These are phyloP conservation scores for Punctoribates punctum DNA, from an alignment of 2,888 invertebrate genomes.

Conservation along the genomic window DNA sequence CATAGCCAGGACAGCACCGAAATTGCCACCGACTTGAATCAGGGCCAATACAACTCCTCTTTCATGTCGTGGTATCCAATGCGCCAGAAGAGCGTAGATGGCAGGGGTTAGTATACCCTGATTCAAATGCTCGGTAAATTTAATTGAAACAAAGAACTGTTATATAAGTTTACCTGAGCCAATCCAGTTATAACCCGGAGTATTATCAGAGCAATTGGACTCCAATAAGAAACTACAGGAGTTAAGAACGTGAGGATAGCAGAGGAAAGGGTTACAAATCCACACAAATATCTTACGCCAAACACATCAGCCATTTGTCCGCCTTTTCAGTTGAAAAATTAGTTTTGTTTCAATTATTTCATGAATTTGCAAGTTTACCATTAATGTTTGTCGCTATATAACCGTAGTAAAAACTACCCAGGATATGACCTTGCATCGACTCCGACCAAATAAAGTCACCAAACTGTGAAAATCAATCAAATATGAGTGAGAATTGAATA, in stretches of 20 bases:
- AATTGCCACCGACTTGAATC: conserved; percentile 60
- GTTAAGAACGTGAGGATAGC: conserved; percentile 47
- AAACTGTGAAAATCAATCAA: background rate
- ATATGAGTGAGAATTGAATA: background rate
- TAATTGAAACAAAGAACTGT: background rate
- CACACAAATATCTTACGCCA: conserved; percentile 45
- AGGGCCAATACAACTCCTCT: conserved; percentile 61
- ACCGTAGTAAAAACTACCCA: conserved; percentile 48
- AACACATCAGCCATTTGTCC: conserved; percentile 48
- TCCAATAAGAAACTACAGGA: conserved; percentile 45
- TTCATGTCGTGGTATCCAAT: conserved; percentile 4
- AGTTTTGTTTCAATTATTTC: background rate
- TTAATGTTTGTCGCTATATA: conserved; percentile 47
- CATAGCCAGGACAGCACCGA: conserved; percentile 54
- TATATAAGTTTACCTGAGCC: conserved; percentile 44
- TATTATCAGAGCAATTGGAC: conserved; percentile 44
- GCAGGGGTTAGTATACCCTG: conserved; percentile 52
- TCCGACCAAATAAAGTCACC: conserved; percentile 47
- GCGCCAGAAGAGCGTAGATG: conserved; percentile 76
- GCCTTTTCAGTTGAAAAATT: background rate
- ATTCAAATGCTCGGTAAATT: background rate
- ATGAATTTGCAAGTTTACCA: conserved; percentile 33
- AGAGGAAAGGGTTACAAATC: conserved; percentile 46
- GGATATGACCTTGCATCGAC: conserved; percentile 47
- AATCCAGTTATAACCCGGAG: conserved; percentile 47